Conservation (phyloP, 2,888 invertebrate species). For the Drosophila buzzatii region DNA sequence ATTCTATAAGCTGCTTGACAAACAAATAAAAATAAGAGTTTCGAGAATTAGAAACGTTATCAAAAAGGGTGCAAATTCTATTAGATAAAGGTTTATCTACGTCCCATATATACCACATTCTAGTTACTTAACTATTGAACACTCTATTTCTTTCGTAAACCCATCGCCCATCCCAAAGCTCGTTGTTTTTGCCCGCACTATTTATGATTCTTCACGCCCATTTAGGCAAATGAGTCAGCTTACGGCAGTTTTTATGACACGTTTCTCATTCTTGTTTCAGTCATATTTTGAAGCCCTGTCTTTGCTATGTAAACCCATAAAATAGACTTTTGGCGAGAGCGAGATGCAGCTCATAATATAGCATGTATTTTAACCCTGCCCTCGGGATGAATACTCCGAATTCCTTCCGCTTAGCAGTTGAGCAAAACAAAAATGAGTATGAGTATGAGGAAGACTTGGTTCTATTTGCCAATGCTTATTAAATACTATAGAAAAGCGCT, state of each 20-base stretch:
- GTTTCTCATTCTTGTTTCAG: slow-evolving; percentile 38
- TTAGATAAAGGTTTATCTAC: not conserved
- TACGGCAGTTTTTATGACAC: slow-evolving; percentile 53
- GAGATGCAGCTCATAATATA: slow-evolving; percentile 33
- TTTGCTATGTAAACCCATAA: slow-evolving; percentile 59
- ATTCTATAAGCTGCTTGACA: not conserved
- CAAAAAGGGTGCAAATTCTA: too few relatives aligned
- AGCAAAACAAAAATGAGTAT: slow-evolving; percentile 4
- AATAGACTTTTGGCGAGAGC: slow-evolving; percentile 40
- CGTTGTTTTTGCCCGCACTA: slow-evolving; percentile 10
- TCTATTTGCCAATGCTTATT: slow-evolving; percentile 69
- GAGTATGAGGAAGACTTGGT: not conserved
- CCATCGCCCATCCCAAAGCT: slow-evolving; percentile 28
- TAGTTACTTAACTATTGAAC: not conserved
- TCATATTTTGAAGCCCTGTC: slow-evolving; percentile 49
- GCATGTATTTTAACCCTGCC: slow-evolving; percentile 32
- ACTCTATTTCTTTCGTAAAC: not conserved
- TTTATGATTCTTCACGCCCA: slow-evolving; percentile 49
- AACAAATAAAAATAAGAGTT: not conserved
- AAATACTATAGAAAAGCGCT: slow-evolving; percentile 70
- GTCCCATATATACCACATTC: not conserved
- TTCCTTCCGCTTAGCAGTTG: slow-evolving; percentile 43
- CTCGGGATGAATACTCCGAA: slow-evolving; percentile 40
- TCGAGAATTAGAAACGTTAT: not conserved
- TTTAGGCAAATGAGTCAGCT: slow-evolving; percentile 59